Evolutionary conservation across 30 jellyfish, hydroid and myxozoan species (phyloP).

Genomic region (Hydractinia symbiolongicarpus): DNA sequence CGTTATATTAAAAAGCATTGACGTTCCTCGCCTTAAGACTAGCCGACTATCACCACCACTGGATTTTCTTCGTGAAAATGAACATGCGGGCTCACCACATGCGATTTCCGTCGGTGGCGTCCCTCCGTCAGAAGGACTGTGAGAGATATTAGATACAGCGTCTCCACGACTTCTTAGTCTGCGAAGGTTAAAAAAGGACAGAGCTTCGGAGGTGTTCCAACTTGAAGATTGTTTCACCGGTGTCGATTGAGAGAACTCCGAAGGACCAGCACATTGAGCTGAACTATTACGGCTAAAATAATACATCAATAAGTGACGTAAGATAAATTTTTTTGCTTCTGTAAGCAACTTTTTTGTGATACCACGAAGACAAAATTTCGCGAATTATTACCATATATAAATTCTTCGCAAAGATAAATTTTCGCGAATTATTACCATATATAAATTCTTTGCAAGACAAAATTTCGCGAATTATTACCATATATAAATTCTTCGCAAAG

Average conservation of each 20-base stretch:
- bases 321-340: no score
- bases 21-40: neutral
- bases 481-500: no score
- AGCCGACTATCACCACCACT: neutral
- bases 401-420: no score
- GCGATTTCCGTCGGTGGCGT: conserved; percentile 20
- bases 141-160: neutral
- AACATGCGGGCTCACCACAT: neutral
- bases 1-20: neutral
- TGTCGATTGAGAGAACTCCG: conserved; percentile 17
- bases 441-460: no score
- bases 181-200: conserved; percentile 10
- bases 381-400: no score
- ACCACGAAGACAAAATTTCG: no score
- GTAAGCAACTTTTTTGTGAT: no score
- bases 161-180: conserved; percentile 35
- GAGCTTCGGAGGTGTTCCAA: conserved; percentile 25
- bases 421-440: no score
- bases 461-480: no score
- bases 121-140: conserved; percentile 17
- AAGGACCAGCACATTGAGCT: neutral
- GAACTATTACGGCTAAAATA: no score
- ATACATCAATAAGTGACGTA: no score
- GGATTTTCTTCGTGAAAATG: neutral
- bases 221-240: conserved; percentile 24